phyloP scores from a whole-genome alignment of 2,888 invertebrate species.

The Phengaris arion region DNA sequence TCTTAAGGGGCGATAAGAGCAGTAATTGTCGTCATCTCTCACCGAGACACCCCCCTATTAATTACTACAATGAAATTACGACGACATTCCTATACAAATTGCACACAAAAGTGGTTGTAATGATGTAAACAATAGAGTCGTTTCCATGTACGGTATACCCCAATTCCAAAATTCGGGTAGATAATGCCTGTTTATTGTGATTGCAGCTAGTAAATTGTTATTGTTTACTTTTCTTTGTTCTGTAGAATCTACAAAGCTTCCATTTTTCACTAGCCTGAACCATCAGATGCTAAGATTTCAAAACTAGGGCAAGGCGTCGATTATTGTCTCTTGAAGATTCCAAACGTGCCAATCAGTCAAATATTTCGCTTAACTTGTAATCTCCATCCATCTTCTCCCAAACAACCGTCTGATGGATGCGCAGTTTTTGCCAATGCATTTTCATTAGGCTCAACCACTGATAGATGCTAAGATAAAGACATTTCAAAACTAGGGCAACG shows the following conservation, averaged over 20 bases:
- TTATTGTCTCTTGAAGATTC: neutral
- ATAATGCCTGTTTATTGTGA: neutral
- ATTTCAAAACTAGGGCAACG: slow-evolving; percentile 14
- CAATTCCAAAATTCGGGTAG: neutral
- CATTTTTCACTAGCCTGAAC: neutral
- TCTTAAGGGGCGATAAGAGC: slow-evolving; percentile 63
- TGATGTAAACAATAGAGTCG: neutral
- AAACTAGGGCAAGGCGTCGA: slow-evolving; percentile 2
- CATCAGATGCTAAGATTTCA: neutral
- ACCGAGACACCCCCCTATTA: slow-evolving; percentile 57
- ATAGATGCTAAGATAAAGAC: neutral
- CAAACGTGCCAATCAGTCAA: neutral
- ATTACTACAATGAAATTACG: slow-evolving; percentile 66
- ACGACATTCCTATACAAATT: slow-evolving; percentile 54
- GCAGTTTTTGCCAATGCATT: neutral
- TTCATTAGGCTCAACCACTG: neutral
- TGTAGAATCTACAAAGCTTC: neutral
- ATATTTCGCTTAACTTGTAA: neutral
- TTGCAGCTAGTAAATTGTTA: neutral
- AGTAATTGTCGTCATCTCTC: slow-evolving; percentile 70
- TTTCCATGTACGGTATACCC: neutral
- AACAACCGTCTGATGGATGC: neutral
- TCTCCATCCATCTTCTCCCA: neutral
- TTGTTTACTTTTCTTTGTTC: neutral
- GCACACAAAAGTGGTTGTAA: slow-evolving; percentile 36